phyloP scores from a whole-genome alignment of 2,797 vertebrate genomes.

The Falco cherrug region DNA sequence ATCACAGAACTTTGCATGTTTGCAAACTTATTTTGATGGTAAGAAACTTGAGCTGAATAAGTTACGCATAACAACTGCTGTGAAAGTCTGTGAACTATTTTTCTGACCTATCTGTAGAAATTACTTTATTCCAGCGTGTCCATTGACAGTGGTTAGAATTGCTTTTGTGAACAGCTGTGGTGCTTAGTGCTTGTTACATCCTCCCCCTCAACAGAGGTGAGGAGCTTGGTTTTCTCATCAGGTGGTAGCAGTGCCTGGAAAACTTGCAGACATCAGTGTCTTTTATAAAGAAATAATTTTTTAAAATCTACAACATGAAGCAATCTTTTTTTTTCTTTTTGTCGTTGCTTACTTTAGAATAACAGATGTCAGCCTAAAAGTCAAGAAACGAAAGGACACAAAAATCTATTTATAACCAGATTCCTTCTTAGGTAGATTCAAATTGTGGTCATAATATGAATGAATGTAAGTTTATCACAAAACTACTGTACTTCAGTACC shows the following conservation, averaged over 20 bases:
- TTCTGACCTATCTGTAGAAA: neutral
- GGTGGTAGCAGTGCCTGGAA: neutral
- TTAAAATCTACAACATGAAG: neutral
- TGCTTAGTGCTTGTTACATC: neutral
- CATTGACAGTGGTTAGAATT: constrained; percentile 7
- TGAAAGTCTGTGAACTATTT: neutral
- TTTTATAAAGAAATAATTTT: neutral
- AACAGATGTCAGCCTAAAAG: neutral
- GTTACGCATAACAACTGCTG: constrained; percentile 42
- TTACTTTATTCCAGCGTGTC: neutral
- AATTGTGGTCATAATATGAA: neutral
- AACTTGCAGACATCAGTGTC: neutral
- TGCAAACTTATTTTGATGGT: constrained; percentile 27
- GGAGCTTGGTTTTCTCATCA: neutral
- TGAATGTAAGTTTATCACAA: neutral
- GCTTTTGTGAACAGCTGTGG: neutral
- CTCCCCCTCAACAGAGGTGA: neutral
- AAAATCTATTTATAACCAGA: neutral
- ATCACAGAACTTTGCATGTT: neutral
- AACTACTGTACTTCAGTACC: neutral
- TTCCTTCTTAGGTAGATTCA: neutral
- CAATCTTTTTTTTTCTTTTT: neutral
- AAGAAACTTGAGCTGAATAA: constrained; percentile 63
- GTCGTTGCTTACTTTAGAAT: neutral
- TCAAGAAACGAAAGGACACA: neutral